These are phyloP conservation scores for Canis aureus DNA, from an alignment of 2,113 vertebrate genomes.

Conservation along the genomic window DNA sequence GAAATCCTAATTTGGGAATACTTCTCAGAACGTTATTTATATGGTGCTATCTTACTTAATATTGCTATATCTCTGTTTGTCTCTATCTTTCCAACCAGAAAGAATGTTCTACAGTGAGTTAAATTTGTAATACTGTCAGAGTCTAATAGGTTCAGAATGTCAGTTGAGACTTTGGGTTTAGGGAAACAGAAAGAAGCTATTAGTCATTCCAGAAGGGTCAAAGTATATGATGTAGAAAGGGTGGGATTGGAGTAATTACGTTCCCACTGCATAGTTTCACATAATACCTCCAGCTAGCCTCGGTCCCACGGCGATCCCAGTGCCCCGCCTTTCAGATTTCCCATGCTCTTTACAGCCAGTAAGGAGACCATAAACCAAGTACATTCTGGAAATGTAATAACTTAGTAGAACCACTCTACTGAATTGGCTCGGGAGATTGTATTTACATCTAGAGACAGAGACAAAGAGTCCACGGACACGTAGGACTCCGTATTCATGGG, in stretches of 20 bases:
- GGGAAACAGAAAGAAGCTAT: conserved; percentile 77
- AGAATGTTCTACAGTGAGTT: conserved; percentile 23
- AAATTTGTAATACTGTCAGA: conserved; percentile 62
- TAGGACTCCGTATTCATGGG: background rate
- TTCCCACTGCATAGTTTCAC: conserved; percentile 63
- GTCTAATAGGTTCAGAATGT: conserved; percentile 79
- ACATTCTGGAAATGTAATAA: conserved; percentile 53
- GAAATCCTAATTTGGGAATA: conserved; percentile 5
- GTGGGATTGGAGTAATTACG: conserved; percentile 58
- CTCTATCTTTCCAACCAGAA: conserved; percentile 26
- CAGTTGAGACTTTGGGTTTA: conserved; percentile 73
- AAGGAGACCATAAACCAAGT: conserved; percentile 49
- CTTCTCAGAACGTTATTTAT: conserved; percentile 45
- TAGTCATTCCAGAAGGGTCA: conserved; percentile 78
- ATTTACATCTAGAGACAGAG: background rate
- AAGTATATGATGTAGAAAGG: conserved; percentile 74
- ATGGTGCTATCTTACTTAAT: conserved; percentile 38
- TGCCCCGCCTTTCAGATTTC: background rate
- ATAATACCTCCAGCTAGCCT: conserved; percentile 59
- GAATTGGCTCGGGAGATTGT: conserved; percentile 6
- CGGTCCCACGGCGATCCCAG: conserved; percentile 11
- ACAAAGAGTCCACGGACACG: background rate
- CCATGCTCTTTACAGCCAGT: background rate
- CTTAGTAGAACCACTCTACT: background rate
- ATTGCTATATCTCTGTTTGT: background rate